These are phyloP conservation scores for Cheilosia impressa DNA, from an alignment of 2,888 invertebrate genomes.

Conservation along the genomic window DNA sequence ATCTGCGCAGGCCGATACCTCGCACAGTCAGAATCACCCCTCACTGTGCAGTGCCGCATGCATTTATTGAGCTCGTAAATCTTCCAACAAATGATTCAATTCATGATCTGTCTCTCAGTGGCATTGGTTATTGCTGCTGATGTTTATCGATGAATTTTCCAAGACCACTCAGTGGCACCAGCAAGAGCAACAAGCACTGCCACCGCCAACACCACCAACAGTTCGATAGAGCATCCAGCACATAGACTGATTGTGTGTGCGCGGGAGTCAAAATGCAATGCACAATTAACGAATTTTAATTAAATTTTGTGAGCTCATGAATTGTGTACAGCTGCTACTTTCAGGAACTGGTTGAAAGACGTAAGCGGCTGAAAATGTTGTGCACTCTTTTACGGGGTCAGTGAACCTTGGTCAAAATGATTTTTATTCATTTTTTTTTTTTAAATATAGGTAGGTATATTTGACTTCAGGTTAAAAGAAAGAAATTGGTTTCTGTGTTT, in stretches of 20 bases:
- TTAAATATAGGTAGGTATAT: too few relatives aligned
- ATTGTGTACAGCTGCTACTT: constrained; percentile 38
- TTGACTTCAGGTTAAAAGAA: too few relatives aligned
- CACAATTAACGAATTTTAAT: constrained; percentile 71
- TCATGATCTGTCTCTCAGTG: constrained; percentile 59
- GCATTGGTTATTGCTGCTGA: constrained; percentile 58
- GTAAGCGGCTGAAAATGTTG: too few relatives aligned
- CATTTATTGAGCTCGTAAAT: constrained; percentile 67
- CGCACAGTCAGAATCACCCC: constrained; percentile 26
- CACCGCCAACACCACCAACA: constrained; percentile 19
- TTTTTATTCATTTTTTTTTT: too few relatives aligned
- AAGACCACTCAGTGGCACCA: constrained; percentile 57
- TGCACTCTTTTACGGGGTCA: too few relatives aligned
- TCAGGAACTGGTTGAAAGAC: neutral
- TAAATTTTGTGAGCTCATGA: constrained; percentile 66
- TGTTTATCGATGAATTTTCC: constrained; percentile 48
- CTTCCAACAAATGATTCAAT: constrained; percentile 70
- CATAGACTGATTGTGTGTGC: constrained; percentile 49
- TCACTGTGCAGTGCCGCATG: constrained; percentile 9
- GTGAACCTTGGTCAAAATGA: too few relatives aligned
- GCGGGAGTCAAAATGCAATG: constrained; percentile 70
- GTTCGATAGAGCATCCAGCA: constrained; percentile 25
- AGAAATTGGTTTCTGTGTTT: too few relatives aligned
- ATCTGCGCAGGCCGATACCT: constrained; percentile 32
- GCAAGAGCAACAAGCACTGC: constrained; percentile 17